A percentile compares a stretch with the other conserved stretches of the same genome.
Evolutionary conservation across 2,113 vertebrate genomes (phyloP).

Genomic region (Dipodomys spectabilis): DNA sequence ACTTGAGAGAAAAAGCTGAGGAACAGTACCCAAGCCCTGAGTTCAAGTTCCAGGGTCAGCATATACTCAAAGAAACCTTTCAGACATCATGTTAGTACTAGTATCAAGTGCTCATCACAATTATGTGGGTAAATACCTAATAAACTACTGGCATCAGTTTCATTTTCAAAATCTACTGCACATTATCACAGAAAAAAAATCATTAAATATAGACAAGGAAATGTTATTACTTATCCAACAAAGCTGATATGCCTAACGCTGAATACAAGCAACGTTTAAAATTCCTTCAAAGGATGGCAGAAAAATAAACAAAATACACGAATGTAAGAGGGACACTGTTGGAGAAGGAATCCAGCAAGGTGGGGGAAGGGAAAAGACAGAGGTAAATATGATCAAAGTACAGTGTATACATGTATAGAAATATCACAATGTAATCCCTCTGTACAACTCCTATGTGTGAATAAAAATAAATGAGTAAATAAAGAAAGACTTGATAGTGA

Average conservation of each 20-base stretch:
- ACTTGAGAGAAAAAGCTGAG: no score
- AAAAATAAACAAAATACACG: conserved; percentile 6
- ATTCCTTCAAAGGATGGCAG: background rate
- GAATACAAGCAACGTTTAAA: conserved; percentile 23
- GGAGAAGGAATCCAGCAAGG: no score
- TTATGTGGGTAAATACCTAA: background rate
- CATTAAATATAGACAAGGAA: conserved; percentile 11
- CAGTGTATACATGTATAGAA: no score
- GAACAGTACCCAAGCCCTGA: no score
- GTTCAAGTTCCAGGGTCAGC: no score
- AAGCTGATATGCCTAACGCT: background rate
- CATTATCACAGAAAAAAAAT: background rate
- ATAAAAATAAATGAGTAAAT: background rate
- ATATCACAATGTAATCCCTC: no score
- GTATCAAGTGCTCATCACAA: background rate
- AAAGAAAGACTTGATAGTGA: conserved; percentile 6
- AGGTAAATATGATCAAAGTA: no score
- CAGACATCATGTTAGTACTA: background rate
- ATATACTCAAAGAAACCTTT: background rate
- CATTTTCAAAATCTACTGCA: conserved; percentile 19
- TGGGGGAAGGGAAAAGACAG: no score
- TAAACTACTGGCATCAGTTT: background rate
- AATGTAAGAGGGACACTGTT: no score
- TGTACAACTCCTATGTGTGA: no score
- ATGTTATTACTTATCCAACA: conserved; percentile 10